Percentiles rank a stretch among this genome's conserved stretches.
Evolutionary conservation across 1,140 invertebrate species (phyloP).

Genomic region (Parasteatoda tepidariorum): DNA sequence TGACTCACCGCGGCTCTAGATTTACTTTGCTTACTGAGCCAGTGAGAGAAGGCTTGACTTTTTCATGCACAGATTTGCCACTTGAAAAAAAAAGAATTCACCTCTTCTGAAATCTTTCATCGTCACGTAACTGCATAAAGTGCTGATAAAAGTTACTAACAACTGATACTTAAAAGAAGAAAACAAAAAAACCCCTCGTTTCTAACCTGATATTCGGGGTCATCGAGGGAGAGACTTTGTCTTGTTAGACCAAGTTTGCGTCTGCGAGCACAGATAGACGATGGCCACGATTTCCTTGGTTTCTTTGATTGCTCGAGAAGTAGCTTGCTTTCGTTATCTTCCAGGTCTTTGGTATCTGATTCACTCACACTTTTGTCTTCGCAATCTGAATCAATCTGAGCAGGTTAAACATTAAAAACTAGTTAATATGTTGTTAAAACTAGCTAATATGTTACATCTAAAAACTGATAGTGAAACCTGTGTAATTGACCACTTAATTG

Average conservation of each 20-base stretch:
- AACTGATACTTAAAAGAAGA: no score
- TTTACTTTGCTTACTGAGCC: no score
- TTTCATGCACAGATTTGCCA: not conserved
- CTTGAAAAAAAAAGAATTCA: no score
- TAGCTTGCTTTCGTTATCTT: slow-evolving; percentile 25
- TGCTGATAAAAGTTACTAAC: no score
- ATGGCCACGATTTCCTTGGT: slow-evolving; percentile 43
- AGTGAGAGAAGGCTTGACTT: no score
- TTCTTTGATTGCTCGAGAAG: not conserved
- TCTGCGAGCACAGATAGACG: slow-evolving; percentile 9
- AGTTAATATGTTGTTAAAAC: not conserved
- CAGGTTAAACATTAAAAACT: not conserved
- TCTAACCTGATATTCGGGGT: slow-evolving; percentile 34
- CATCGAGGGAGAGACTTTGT: slow-evolving; percentile 41
- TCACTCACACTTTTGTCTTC: not conserved
- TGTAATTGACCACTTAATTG: no score
- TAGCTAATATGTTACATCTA: no score
- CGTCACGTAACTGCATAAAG: no score
- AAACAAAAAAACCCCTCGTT: not conserved
- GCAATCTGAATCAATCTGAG: not conserved
- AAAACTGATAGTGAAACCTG: no score
- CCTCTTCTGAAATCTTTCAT: no score
- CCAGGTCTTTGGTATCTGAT: slow-evolving; percentile 11
- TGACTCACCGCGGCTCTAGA: no score
- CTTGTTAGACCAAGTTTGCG: slow-evolving; percentile 3